Base-by-base conservation (phyloP, 2,888 invertebrate genomes). In the Eristalis intricaria region DNA sequence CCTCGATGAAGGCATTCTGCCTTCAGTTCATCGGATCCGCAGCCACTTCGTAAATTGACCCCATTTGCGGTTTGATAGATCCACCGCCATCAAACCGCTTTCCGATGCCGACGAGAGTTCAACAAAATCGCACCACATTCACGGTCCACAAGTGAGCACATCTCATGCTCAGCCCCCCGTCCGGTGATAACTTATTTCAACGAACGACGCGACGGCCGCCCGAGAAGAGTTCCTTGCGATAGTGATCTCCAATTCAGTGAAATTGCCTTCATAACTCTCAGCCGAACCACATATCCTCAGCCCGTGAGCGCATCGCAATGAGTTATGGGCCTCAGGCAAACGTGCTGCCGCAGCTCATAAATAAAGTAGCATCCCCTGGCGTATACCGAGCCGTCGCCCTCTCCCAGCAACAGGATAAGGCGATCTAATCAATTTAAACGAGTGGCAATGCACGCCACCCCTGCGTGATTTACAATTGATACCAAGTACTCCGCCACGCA, bases 351-450 rank as follows among this genome's bases (percentile, higher is more conserved):
- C 29, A 40, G 32, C 15, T 58, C 64, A 82, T 82, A 76, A 71
- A 76, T 76, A 76, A 76, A 66, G 38, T 8, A 15, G 60, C 38
- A 58, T 66, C 40, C 50, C 29, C 58, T 29, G 58, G 26, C 13
- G 29, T 19, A 26, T 74, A 23, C 15, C n/a, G n/a, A n/a, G n/a
- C n/a, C 32, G 32, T 1, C 32, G 1, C 26, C 50, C 29, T 35
- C 1, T 19, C 63, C 29, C 50, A 2, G 32, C 50, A 64, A 11
- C 23, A 56, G 13, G 65, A 70, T 69, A 70, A 82, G 70, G 23
- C 64, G 32, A 50, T 69, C 76, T 82, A 76, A 82, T 82, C 82
- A 76, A 71, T 82, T 74, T 63, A 50, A n/a, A 65, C 60, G 26
- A 60, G 40, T 61, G 32, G 8, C 68, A 73, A 50, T 50, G 60